Conservation (phyloP, 2,113 vertebrate species). For the Tapirus terrestris region DNA sequence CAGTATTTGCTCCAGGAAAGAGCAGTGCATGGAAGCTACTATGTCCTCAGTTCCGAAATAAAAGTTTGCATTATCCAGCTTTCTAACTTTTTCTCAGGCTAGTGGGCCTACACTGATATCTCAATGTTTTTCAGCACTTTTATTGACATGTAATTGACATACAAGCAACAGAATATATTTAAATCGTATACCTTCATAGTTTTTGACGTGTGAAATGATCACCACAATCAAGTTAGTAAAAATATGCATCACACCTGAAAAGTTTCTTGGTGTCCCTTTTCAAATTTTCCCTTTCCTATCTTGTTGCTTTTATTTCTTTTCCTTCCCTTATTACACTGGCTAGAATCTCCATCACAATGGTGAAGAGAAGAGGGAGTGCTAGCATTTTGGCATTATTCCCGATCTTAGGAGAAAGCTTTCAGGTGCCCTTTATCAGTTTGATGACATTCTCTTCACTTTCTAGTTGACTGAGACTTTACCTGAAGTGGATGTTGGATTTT, state of each 20-base stretch:
- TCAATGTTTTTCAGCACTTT: neutral
- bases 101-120: neutral
- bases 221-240: neutral
- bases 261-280: neutral
- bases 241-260: neutral
- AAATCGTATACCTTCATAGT: neutral
- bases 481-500: neutral
- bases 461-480: neutral
- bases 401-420: neutral
- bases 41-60: neutral
- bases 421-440: neutral
- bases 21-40: neutral
- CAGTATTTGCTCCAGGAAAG: neutral
- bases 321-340: neutral
- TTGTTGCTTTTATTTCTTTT: neutral
- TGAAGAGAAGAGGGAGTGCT: neutral
- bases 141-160: neutral
- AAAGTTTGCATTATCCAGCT: neutral
- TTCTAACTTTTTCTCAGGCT: neutral
- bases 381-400: neutral
- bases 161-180: neutral
- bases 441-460: neutral
- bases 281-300: neutral
- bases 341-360: neutral
- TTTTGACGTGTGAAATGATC: neutral